Evolutionary conservation across 2,888 invertebrate species (phyloP).

Genomic region (Leucoma salicis): DNA sequence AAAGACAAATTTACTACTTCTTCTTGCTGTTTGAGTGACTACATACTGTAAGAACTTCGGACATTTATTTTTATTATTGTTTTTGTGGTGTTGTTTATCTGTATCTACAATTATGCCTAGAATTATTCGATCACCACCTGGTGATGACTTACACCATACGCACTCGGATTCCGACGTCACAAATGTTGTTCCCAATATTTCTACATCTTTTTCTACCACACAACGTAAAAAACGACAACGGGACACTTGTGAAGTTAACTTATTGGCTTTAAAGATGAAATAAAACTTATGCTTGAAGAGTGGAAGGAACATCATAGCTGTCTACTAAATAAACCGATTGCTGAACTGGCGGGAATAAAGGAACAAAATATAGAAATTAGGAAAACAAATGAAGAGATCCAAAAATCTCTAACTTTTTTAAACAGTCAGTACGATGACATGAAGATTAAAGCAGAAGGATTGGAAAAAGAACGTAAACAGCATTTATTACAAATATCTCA

Average conservation of each 20-base stretch:
- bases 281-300: not conserved
- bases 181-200: not conserved
- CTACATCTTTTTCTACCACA: not conserved
- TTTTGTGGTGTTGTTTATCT: no score
- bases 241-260: not conserved
- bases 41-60: not conserved
- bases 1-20: no score
- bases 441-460: not conserved
- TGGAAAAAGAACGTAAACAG: constrained; percentile 1
- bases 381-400: not conserved
- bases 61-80: not conserved
- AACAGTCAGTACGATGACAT: constrained; percentile 2
- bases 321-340: not conserved
- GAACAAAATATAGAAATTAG: not conserved
- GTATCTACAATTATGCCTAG: not conserved
- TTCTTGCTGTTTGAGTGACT: not conserved
- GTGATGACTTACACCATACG: not conserved
- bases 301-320: not conserved
- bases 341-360: not conserved
- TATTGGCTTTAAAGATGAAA: not conserved
- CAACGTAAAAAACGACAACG: not conserved
- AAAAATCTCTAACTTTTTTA: not conserved
- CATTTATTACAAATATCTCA: not conserved
- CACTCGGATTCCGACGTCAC: not conserved
- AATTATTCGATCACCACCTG: not conserved